A percentile compares a stretch with the other conserved stretches of the same genome.
Conservation (phyloP, 2,888 invertebrate genomes). For the Lamellibrachia columna region DNA sequence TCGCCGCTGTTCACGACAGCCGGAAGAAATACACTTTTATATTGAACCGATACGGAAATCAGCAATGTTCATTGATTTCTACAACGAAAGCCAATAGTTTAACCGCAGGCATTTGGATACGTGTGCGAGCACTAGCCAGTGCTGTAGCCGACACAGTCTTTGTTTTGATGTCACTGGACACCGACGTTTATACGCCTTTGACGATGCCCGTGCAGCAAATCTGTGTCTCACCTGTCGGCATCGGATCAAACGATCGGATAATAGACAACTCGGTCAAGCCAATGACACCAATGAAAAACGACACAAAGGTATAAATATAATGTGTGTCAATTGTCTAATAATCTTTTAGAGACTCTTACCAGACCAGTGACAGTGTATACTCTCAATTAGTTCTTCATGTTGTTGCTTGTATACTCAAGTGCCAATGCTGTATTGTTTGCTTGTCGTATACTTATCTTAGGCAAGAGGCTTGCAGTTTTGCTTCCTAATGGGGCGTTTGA, state of each 20-base stretch:
- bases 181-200: constrained; percentile 10
- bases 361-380: not conserved
- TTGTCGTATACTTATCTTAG: too few relatives aligned
- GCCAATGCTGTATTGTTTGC: too few relatives aligned
- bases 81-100: not conserved
- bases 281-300: constrained; percentile 6
- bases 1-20: not conserved
- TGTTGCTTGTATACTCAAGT: too few relatives aligned
- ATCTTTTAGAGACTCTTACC: not conserved
- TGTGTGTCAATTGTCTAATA: not conserved
- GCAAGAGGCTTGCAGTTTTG: too few relatives aligned
- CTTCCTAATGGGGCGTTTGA: too few relatives aligned
- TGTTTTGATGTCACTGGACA: constrained; percentile 5
- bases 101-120: not conserved
- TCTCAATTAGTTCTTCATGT: not conserved
- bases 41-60: not conserved
- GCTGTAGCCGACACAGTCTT: not conserved
- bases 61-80: not conserved
- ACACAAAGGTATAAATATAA: not conserved
- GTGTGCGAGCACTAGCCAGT: not conserved
- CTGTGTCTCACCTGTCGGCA: not conserved
- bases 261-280: not conserved
- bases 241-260: not conserved
- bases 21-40: not conserved
- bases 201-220: constrained; percentile 16